phyloP scores from a whole-genome alignment of 2,797 vertebrate species.

The Eutrigla gurnardus region DNA sequence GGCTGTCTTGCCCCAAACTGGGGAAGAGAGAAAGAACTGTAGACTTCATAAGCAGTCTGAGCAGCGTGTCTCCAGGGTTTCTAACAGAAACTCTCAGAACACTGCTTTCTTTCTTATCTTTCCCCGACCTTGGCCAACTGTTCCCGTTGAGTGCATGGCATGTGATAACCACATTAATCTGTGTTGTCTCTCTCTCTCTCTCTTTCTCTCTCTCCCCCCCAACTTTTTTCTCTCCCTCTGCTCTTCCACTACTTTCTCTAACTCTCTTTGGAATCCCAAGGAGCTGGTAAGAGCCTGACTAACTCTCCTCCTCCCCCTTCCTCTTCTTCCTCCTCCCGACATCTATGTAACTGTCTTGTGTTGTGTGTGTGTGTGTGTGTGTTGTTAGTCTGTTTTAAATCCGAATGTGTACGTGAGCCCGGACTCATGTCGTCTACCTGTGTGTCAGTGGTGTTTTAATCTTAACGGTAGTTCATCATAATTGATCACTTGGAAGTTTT shows the following conservation, averaged over 20 bases:
- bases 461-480: constrained; percentile 38
- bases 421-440: constrained; percentile 40
- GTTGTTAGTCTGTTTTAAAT: constrained; percentile 29
- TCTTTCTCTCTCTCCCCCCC: constrained; percentile 69
- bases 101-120: constrained; percentile 80
- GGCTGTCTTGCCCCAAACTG: constrained; percentile 43
- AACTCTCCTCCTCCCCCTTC: constrained; percentile 64
- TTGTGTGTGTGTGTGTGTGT: constrained; percentile 41
- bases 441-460: constrained; percentile 63
- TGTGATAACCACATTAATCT: constrained; percentile 90
- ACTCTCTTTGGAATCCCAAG: constrained; percentile 95
- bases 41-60: constrained; percentile 48
- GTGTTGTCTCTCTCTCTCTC: constrained; percentile 77
- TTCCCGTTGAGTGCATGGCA: constrained; percentile 86
- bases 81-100: constrained; percentile 69
- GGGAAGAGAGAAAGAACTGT: constrained; percentile 66
- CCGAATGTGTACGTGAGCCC: constrained; percentile 31
- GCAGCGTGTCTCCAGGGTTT: constrained; percentile 64
- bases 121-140: constrained; percentile 72
- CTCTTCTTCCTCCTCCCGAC: constrained; percentile 25
- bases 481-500: constrained; percentile 52
- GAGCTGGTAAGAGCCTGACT: constrained; percentile 97
- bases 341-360: constrained; percentile 53
- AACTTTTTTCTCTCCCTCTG: constrained; percentile 78
- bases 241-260: constrained; percentile 81